Conservation (phyloP, 2,797 vertebrate species). For the Acanthurus tractus region DNA sequence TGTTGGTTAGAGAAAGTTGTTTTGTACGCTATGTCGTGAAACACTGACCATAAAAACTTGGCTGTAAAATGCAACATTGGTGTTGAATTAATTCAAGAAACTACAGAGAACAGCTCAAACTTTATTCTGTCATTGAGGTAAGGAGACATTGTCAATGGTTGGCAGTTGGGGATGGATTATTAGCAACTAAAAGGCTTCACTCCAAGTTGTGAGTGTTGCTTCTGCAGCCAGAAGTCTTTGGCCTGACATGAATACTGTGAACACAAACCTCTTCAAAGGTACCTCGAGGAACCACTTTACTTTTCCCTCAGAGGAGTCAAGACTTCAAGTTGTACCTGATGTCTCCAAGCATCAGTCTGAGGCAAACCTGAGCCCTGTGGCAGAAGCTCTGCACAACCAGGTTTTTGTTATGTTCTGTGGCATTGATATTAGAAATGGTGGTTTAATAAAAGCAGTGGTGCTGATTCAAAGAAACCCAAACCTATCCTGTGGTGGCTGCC, state of each 20-base stretch:
- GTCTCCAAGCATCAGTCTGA: constrained; percentile 56
- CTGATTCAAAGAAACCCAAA: constrained; percentile 82
- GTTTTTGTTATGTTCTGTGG: constrained; percentile 74
- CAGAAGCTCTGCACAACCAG: constrained; percentile 63
- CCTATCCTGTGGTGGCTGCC: constrained; percentile 76
- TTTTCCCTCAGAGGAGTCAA: constrained; percentile 61
- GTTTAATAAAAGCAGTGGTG: constrained; percentile 90
- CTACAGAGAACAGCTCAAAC: constrained; percentile 25
- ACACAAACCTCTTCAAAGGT: constrained; percentile 72
- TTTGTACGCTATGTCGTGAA: constrained; percentile 21
- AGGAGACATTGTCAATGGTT: constrained; percentile 35
- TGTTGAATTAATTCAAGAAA: constrained; percentile 38
- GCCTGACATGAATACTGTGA: constrained; percentile 62
- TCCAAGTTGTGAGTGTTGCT: constrained; percentile 37
- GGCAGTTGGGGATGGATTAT: constrained; percentile 35
- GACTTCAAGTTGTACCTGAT: constrained; percentile 74
- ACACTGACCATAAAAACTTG: constrained; percentile 13
- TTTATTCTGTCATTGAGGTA: constrained; percentile 27
- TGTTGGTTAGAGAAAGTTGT: constrained; percentile 5
- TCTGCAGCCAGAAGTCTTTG: constrained; percentile 54
- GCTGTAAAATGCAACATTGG: constrained; percentile 1
- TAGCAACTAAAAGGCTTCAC: constrained; percentile 38
- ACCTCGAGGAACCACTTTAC: constrained; percentile 72
- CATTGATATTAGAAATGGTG: constrained; percentile 85
- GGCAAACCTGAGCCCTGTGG: constrained; percentile 44